A percentile compares a stretch with the other conserved stretches of the same genome.
These are phyloP conservation scores for Lutraria lutraria DNA, from an alignment of 2,888 invertebrate genomes.

Conservation along the genomic window DNA sequence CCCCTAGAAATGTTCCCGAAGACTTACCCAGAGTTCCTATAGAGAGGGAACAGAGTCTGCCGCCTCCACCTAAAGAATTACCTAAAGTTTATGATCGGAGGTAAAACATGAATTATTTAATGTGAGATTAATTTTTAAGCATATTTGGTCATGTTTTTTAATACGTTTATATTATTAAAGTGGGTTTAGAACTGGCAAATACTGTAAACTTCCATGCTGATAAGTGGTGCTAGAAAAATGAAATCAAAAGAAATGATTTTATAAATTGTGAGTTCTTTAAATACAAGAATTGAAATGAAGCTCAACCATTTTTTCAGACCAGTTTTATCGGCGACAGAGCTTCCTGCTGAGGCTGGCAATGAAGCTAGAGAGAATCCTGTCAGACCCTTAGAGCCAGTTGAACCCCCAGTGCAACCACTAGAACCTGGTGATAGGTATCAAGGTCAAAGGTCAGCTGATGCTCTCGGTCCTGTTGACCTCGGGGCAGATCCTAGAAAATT, in stretches of 20 bases:
- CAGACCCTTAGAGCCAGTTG: conserved; percentile 40
- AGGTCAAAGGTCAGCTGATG: conserved; percentile 48
- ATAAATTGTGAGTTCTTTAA: no score
- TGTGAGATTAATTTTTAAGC: background rate
- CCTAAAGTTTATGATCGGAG: conserved; percentile 59
- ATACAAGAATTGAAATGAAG: no score
- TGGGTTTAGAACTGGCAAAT: no score
- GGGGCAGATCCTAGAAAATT: conserved; percentile 60
- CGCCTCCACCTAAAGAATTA: conserved; percentile 42
- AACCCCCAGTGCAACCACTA: conserved; percentile 52
- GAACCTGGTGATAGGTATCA: conserved; percentile 49
- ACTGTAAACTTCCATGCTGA: no score
- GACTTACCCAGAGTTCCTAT: conserved; percentile 52
- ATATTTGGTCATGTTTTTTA: no score
- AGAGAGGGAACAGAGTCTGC: conserved; percentile 28
- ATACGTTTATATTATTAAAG: no score
- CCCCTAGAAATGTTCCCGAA: conserved; percentile 31
- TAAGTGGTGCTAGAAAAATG: no score
- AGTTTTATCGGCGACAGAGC: background rate
- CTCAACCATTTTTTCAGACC: conserved; percentile 2
- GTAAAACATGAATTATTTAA: conserved; percentile 20
- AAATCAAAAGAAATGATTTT: no score
- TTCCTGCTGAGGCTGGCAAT: background rate
- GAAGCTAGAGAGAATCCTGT: conserved; percentile 22
- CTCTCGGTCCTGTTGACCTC: conserved; percentile 56